Conservation (phyloP, 1,140 invertebrate species). For the Lasioglossum albipes region DNA sequence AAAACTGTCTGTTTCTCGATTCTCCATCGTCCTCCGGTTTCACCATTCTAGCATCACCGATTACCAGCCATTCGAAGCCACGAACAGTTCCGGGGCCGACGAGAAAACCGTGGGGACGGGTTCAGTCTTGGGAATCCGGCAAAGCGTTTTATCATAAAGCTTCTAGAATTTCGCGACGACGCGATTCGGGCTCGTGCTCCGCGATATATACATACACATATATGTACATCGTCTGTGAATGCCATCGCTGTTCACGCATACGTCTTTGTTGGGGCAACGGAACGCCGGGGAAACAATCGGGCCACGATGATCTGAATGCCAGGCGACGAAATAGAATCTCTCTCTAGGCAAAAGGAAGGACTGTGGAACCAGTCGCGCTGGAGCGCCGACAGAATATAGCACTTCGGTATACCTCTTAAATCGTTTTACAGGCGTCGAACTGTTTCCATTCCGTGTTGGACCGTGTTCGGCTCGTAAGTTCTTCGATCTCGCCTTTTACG, state of each 20-base stretch:
- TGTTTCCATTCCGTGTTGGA: constrained; percentile 42
- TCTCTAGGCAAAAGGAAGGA: not conserved
- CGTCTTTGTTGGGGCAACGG: not conserved
- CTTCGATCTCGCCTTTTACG: constrained; percentile 47
- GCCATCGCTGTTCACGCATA: not conserved
- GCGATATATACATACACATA: too few relatives aligned
- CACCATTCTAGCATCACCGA: too few relatives aligned
- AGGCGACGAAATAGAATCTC: constrained; percentile 17
- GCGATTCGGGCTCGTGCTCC: too few relatives aligned
- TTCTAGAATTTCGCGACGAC: not conserved
- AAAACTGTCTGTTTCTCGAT: too few relatives aligned
- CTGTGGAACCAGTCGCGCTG: not conserved
- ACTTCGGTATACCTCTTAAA: constrained; percentile 44
- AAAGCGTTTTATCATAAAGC: not conserved
- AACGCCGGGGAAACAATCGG: constrained; percentile 25
- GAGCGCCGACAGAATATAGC: constrained; percentile 10
- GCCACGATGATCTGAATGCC: constrained; percentile 19
- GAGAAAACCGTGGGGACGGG: too few relatives aligned
- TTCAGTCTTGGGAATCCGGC: not conserved
- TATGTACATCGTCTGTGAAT: too few relatives aligned
- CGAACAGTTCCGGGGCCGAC: too few relatives aligned
- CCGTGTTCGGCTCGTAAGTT: constrained; percentile 29
- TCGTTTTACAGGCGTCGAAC: constrained; percentile 47
- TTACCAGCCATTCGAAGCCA: too few relatives aligned
- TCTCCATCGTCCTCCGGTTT: too few relatives aligned